Percentiles rank a stretch among this genome's conserved stretches.
phyloP scores from a whole-genome alignment of 92 coral and sea anemone species.

The Hydrozoanthus gracilis region DNA sequence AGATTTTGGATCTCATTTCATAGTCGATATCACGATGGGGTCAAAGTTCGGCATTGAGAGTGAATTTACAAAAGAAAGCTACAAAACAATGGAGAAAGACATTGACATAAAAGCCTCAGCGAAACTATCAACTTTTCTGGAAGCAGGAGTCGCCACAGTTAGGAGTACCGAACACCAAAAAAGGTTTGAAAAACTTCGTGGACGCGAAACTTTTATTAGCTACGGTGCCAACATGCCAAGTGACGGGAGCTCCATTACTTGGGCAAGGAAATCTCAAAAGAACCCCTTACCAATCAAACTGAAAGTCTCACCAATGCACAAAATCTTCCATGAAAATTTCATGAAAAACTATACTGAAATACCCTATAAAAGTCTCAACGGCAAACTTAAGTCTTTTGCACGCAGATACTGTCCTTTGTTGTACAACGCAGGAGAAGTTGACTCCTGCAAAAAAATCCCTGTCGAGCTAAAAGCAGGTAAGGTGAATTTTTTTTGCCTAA shows the following conservation, averaged over 20 bases:
- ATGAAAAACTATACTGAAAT: conserved; percentile 27
- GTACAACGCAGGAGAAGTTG: conserved; percentile 41
- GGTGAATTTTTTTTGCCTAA: too few relatives aligned
- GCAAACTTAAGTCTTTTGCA: conserved; percentile 28
- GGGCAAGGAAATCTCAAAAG: conserved; percentile 38
- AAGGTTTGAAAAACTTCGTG: conserved; percentile 24
- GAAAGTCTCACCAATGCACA: conserved; percentile 28
- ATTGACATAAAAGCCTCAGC: conserved; percentile 2
- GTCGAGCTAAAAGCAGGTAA: too few relatives aligned
- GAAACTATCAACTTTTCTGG: background rate
- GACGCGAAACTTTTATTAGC: conserved; percentile 14
- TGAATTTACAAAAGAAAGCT: background rate
- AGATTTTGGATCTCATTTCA: conserved; percentile 11
- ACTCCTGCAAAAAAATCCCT: background rate
- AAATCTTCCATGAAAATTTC: conserved; percentile 35
- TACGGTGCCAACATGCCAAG: conserved; percentile 51
- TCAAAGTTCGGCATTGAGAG: conserved; percentile 7
- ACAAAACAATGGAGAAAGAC: background rate
- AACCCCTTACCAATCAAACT: conserved; percentile 47
- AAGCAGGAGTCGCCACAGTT: background rate
- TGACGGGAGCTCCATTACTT: conserved; percentile 17
- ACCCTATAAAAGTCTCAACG: conserved; percentile 29
- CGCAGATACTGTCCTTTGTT: conserved; percentile 34
- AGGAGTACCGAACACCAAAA: background rate
- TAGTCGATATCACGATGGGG: background rate